Percentiles rank a stretch among this genome's conserved stretches.
phyloP scores from a whole-genome alignment of 1,140 invertebrate species.

The Helicoverpa armigera region DNA sequence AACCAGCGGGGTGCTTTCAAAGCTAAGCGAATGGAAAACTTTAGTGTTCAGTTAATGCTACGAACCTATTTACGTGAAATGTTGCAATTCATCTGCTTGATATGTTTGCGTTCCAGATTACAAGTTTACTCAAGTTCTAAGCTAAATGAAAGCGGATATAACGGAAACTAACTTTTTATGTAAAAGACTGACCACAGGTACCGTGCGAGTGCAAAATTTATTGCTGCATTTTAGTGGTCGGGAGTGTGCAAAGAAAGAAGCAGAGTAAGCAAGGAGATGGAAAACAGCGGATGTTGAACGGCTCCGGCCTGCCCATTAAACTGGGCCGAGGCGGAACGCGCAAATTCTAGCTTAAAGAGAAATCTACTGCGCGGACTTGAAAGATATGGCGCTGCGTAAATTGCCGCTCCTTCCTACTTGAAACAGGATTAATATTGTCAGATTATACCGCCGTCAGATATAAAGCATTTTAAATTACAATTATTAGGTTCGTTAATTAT shows the following conservation, averaged over 20 bases:
- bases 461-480: constrained; percentile 24
- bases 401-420: constrained; percentile 54
- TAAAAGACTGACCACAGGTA: constrained; percentile 29
- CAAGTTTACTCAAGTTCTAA: not conserved
- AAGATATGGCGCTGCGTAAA: constrained; percentile 60
- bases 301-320: constrained; percentile 66
- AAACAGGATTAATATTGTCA: constrained; percentile 55
- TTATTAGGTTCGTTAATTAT: not conserved
- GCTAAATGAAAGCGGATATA: constrained; percentile 11
- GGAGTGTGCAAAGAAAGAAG: constrained; percentile 56
- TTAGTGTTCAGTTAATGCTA: constrained; percentile 25
- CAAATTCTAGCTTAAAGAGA: constrained; percentile 64
- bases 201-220: constrained; percentile 34
- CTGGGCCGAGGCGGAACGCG: constrained; percentile 58
- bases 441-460: constrained; percentile 10
- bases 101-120: not conserved
- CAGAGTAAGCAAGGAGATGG: constrained; percentile 61
- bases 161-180: constrained; percentile 16
- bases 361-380: constrained; percentile 57
- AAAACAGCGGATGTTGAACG: constrained; percentile 65
- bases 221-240: constrained; percentile 44
- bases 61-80: constrained; percentile 23
- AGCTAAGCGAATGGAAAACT: constrained; percentile 43
- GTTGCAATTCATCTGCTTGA: constrained; percentile 26
- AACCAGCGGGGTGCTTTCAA: constrained; percentile 11